A percentile compares a stretch with the other conserved stretches of the same genome.
phyloP scores from a whole-genome alignment of 1,140 invertebrate genomes.

The Drosophila triauraria region DNA sequence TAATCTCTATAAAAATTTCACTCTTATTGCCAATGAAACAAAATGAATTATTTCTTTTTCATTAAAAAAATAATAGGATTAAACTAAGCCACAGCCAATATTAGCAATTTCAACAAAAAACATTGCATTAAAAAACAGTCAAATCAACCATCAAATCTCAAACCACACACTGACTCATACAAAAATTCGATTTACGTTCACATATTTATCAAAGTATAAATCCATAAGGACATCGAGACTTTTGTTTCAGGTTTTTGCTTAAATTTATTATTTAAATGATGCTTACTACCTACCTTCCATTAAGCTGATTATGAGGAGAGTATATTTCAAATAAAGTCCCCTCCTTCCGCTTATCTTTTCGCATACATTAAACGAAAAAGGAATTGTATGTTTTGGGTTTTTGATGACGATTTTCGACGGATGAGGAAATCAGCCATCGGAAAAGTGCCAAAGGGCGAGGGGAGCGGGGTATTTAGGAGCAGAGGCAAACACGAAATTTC shows the following conservation, averaged over 20 bases:
- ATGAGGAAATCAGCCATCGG: constrained; percentile 41
- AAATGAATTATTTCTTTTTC: no score
- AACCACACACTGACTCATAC: background rate
- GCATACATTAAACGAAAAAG: constrained; percentile 35
- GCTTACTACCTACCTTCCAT: background rate
- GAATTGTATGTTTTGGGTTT: constrained; percentile 42
- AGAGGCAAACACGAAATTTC: constrained; percentile 18
- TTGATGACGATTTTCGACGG: constrained; percentile 36
- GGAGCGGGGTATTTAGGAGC: background rate
- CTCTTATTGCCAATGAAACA: background rate
- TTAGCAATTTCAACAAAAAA: background rate
- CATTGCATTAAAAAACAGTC: no score
- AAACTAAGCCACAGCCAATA: background rate
- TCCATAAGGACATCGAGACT: background rate
- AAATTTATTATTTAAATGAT: constrained; percentile 11
- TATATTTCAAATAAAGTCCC: constrained; percentile 14
- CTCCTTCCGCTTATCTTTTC: background rate
- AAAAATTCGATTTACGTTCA: background rate
- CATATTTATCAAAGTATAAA: constrained; percentile 7
- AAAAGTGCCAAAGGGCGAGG: background rate
- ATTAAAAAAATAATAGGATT: background rate
- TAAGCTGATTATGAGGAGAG: constrained; percentile 12
- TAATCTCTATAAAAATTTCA: no score
- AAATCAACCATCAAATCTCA: no score
- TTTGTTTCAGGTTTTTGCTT: background rate